Evolutionary conservation across 2,888 invertebrate genomes (phyloP).

Genomic region (Meghimatium bilineatum): DNA sequence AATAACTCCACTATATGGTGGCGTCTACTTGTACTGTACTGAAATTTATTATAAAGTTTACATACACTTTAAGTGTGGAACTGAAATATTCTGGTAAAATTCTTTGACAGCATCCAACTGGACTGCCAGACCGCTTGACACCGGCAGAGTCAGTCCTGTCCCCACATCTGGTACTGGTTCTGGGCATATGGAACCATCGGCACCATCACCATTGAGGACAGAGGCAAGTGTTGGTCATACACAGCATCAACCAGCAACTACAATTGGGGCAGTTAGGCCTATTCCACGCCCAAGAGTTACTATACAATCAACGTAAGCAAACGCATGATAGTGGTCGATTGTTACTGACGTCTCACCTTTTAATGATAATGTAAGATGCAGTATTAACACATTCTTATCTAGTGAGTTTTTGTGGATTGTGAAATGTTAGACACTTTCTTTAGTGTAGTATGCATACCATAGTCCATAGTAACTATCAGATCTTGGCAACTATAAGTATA

Average conservation of each 20-base stretch:
- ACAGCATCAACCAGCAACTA: conserved; percentile 52
- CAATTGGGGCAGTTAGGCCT: conserved; percentile 57
- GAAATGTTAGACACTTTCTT: too few species aligned
- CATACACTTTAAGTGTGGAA: too few species aligned
- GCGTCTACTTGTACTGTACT: too few species aligned
- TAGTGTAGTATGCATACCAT: too few species aligned
- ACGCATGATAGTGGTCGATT: neutral
- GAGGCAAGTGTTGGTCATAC: conserved; percentile 30
- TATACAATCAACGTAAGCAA: conserved; percentile 53
- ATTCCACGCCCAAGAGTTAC: conserved; percentile 63
- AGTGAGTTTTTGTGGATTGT: too few species aligned
- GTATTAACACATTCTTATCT: too few species aligned
- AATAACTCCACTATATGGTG: too few species aligned
- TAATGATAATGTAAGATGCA: neutral
- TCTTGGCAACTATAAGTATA: too few species aligned
- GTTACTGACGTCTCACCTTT: neutral
- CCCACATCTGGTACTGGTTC: conserved; percentile 24
- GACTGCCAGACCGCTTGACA: conserved; percentile 43
- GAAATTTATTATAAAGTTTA: too few species aligned
- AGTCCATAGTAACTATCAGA: too few species aligned
- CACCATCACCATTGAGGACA: neutral
- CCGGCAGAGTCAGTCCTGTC: conserved; percentile 35
- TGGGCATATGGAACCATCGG: neutral
- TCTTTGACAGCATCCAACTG: conserved; percentile 21
- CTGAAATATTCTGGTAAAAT: neutral